Conservation (phyloP, 2,797 vertebrate genomes). For the Enteromius argenteus region DNA sequence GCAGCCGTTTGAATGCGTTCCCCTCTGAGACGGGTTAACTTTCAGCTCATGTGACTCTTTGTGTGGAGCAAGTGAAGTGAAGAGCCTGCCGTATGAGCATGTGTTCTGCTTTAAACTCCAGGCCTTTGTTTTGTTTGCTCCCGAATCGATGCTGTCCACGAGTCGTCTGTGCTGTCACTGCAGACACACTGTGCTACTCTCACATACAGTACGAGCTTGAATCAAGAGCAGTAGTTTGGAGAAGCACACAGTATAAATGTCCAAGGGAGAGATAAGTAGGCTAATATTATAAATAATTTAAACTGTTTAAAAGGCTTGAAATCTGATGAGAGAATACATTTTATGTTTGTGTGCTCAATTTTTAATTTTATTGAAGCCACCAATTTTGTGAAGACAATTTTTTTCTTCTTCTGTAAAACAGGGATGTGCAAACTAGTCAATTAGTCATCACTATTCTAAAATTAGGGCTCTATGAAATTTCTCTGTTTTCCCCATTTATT, state of each 20-base stretch:
- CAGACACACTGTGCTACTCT: not conserved
- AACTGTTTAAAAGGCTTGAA: not conserved
- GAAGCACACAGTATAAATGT: not conserved
- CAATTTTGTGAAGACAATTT: not conserved
- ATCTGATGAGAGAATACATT: not conserved
- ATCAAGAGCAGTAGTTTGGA: not conserved
- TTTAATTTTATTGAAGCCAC: not conserved
- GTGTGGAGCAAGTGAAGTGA: constrained; percentile 20
- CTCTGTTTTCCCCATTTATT: not conserved
- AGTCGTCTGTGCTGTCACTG: not conserved
- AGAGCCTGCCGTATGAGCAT: not conserved
- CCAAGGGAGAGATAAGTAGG: not conserved
- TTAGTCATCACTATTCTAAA: not conserved
- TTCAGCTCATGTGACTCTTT: constrained; percentile 52
- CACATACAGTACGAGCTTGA: not conserved
- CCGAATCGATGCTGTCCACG: not conserved
- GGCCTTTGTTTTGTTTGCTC: constrained; percentile 36
- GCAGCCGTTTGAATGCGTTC: constrained; percentile 34
- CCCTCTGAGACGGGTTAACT: constrained; percentile 32
- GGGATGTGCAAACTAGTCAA: not conserved
- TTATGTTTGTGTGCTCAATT: not conserved
- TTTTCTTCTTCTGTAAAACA: not conserved
- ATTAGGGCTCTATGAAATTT: not conserved
- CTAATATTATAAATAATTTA: not conserved
- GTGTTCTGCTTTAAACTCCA: not conserved